Base-by-base conservation (phyloP, 2,797 vertebrate species). In the Sebastes minor region DNA sequence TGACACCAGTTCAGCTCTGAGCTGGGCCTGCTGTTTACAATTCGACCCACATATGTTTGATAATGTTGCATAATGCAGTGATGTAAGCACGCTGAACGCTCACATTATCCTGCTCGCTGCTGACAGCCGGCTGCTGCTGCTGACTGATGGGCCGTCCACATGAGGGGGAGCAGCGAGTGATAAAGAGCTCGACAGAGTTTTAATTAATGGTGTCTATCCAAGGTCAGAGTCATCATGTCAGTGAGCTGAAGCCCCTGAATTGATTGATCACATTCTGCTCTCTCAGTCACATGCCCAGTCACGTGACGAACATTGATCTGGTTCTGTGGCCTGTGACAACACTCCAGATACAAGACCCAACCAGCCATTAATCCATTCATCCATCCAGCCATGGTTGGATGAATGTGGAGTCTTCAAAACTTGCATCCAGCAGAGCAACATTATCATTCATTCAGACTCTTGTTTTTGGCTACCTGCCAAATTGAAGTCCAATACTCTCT, bases 191-290 rank as follows among this genome's bases (percentile, higher is more conserved):
- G 56, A 78, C 85, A 65, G 77, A 85, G 85, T 84, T 90, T 87
- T 90, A 94, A 94, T 92, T 90, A 90, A 92, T 83, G 86, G 81
- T 23, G 68, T 85, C 87, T 80, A 30, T 84, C 88, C 92, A 93
- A 94, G 91, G 91, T 92, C 89, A 86, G 83, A 91, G 90, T 79
- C 88, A 75, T 87, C 78, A 49, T 80, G 83, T 90, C 89, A 75
- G 62, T 64, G 81, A 86, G 85, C 78, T 42, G 78, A 66, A 79
- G 71, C 53, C 65, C 65, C 52, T 23, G 27, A 27, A 64, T 42
- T 88, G 91, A 91, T 91, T 82, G 90, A 92, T 92, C 82, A 78
- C 85, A 35, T 62, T 76, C 42, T 56, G 73, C 78, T 73, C 81
- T 72, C 64, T 71, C 61, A 53, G 71, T 77, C 83, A 75, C 83